phyloP scores from a whole-genome alignment of 2,888 invertebrate genomes.

The Mamestra brassicae region DNA sequence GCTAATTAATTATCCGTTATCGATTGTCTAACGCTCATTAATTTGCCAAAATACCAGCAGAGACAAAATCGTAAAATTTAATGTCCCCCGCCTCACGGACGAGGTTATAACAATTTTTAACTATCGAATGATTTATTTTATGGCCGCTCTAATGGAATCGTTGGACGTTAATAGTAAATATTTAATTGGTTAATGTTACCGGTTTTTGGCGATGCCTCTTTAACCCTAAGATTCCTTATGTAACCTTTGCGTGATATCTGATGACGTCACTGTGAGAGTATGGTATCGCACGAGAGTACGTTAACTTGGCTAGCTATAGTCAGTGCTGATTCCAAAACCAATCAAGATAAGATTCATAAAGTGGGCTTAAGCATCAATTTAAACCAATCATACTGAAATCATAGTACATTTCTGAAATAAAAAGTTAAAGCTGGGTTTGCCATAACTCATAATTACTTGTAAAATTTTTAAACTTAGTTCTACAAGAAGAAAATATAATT shows the following conservation, averaged over 20 bases:
- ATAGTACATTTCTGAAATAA: background rate
- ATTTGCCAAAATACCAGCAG: conserved; percentile 78
- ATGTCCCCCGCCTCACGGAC: conserved; percentile 73
- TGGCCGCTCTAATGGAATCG: conserved; percentile 75
- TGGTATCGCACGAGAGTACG: background rate
- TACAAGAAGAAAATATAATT: background rate
- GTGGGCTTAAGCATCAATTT: background rate
- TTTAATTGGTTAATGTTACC: conserved; percentile 77
- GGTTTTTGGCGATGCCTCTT: conserved; percentile 72
- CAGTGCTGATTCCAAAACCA: background rate
- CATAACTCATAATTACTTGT: too few relatives aligned
- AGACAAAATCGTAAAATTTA: conserved; percentile 80
- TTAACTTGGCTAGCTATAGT: background rate
- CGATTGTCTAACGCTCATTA: conserved; percentile 74
- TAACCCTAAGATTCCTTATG: conserved; percentile 61
- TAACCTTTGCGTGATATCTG: conserved; percentile 49
- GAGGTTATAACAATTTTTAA: conserved; percentile 78
- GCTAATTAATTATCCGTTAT: conserved; percentile 68
- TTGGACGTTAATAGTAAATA: conserved; percentile 74
- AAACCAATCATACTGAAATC: background rate
- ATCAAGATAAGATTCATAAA: conserved; percentile 8
- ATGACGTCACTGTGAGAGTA: conserved; percentile 47
- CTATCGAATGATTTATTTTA: conserved; percentile 80
- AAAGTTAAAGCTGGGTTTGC: background rate
- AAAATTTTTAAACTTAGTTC: background rate